phyloP scores from a whole-genome alignment of 2,113 vertebrate species.

The Actenoides lindsayi region DNA sequence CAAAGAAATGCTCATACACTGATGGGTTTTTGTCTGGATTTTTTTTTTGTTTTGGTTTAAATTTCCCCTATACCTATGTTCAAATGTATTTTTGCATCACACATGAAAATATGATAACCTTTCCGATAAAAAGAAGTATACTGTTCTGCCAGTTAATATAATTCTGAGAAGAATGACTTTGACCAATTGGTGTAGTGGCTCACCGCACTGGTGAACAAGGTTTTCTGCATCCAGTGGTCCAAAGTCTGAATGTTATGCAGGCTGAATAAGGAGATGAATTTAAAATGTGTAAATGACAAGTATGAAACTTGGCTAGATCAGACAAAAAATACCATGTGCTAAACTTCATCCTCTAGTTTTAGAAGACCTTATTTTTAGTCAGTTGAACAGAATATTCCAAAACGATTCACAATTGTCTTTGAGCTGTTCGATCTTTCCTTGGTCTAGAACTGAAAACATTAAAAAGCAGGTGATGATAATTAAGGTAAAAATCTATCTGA shows the following conservation, averaged over 20 bases:
- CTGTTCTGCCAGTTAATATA: slow-evolving; percentile 54
- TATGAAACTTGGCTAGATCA: slow-evolving; percentile 54
- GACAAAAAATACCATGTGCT: slow-evolving; percentile 57
- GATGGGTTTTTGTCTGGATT: background rate
- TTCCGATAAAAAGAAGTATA: background rate
- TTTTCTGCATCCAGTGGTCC: slow-evolving; percentile 63
- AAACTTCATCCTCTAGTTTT: slow-evolving; percentile 52
- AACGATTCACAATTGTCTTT: background rate
- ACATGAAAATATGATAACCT: slow-evolving; percentile 18
- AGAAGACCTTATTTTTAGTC: slow-evolving; percentile 57
- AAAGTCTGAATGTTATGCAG: slow-evolving; percentile 53
- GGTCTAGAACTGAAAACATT: background rate
- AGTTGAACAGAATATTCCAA: background rate
- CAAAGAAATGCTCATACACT: background rate
- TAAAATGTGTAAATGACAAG: slow-evolving; percentile 68
- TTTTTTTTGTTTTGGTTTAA: background rate
- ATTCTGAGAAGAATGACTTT: slow-evolving; percentile 65
- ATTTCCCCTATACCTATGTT: background rate
- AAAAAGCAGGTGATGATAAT: background rate
- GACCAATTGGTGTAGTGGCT: slow-evolving; percentile 61
- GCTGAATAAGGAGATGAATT: slow-evolving; percentile 67
- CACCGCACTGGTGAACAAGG: slow-evolving; percentile 65
- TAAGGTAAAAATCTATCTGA: background rate
- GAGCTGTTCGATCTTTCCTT: background rate
- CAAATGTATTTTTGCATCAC: slow-evolving; percentile 7